Evolutionary conservation across 2,797 vertebrate species (phyloP).

Genomic region (Rhadinocentrus ornatus): DNA sequence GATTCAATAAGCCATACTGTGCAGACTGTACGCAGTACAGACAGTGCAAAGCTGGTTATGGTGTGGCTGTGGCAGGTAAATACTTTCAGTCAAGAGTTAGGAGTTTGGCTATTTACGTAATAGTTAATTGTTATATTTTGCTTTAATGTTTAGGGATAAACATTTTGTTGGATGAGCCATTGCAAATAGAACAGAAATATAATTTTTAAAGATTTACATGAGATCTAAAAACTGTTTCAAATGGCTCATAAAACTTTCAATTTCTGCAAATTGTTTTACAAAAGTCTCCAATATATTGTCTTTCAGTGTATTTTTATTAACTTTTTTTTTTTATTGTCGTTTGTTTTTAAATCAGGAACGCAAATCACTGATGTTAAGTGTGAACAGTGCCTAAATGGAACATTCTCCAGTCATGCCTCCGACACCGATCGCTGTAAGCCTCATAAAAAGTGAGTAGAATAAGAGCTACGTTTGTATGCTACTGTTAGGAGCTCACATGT

Average conservation of each 20-base stretch:
- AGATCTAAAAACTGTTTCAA: neutral
- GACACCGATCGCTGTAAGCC: constrained; percentile 50
- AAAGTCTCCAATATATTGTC: neutral
- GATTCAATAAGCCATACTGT: constrained; percentile 11
- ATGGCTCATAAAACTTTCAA: neutral
- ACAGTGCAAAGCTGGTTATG: constrained; percentile 57
- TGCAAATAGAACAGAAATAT: neutral
- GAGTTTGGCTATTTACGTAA: neutral
- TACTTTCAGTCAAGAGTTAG: neutral
- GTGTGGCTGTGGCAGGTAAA: constrained; percentile 66
- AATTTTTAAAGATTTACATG: neutral
- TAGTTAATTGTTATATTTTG: neutral
- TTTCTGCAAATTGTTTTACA: neutral
- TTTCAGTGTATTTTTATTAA: neutral
- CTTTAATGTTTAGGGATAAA: neutral
- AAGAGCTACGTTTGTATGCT: neutral
- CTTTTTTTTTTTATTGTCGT: neutral
- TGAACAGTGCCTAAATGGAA: constrained; percentile 54
- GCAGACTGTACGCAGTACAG: constrained; percentile 25
- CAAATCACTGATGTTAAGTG: constrained; percentile 62
- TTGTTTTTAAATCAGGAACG: constrained; percentile 63
- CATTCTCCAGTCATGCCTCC: constrained; percentile 67
- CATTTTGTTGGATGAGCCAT: neutral
- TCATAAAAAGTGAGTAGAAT: constrained; percentile 72
- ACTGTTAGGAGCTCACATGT: constrained; percentile 2